phyloP scores from a whole-genome alignment of 2,113 vertebrate genomes.

The Thermophis baileyi region DNA sequence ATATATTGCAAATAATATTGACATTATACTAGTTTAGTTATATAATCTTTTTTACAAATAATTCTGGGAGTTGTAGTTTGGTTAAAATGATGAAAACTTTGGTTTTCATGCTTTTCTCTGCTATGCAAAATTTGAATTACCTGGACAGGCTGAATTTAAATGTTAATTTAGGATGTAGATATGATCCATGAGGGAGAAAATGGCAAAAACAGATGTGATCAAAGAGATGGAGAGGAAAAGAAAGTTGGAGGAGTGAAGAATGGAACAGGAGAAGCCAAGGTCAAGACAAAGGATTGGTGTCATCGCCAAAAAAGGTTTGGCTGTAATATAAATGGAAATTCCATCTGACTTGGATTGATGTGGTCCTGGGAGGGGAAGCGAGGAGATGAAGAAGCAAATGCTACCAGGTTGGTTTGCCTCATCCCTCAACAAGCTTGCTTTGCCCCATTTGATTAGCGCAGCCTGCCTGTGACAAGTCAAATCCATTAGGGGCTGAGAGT shows the following conservation, averaged over 20 bases:
- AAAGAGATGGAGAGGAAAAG: neutral
- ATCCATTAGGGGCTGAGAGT: neutral
- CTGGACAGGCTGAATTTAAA: neutral
- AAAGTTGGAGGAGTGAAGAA: constrained; percentile 20
- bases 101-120: neutral
- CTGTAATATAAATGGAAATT: constrained; percentile 58
- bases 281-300: neutral
- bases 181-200: neutral
- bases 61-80: neutral
- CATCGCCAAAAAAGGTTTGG: constrained; percentile 24
- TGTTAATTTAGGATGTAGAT: neutral
- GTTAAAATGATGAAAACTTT: neutral
- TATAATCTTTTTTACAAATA: neutral
- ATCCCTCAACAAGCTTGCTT: neutral
- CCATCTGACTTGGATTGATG: constrained; percentile 37
- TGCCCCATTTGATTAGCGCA: neutral
- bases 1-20: neutral
- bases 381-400: constrained; percentile 3
- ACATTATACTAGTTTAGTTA: neutral
- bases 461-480: neutral
- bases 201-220: neutral
- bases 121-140: neutral
- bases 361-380: constrained; percentile 8
- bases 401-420: constrained; percentile 1
- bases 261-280: neutral